Evolutionary conservation across 2,888 invertebrate species (phyloP).

Genomic region (Xestia c-nigrum): DNA sequence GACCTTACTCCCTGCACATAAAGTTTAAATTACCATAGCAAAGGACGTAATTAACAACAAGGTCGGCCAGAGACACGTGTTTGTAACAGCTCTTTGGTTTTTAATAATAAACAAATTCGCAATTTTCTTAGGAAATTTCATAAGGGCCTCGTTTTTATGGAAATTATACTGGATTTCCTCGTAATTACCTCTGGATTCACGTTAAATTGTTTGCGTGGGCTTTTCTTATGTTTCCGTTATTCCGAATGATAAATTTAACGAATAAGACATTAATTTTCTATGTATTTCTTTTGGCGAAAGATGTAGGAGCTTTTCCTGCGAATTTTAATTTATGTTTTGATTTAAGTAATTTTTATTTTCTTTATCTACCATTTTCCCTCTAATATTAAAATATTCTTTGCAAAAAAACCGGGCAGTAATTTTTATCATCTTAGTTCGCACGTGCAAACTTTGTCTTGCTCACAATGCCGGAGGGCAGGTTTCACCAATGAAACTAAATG

Average conservation of each 20-base stretch:
- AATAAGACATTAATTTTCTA: constrained; percentile 50
- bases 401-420: neutral
- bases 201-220: constrained; percentile 55
- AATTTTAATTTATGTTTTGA: constrained; percentile 30
- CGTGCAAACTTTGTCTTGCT: neutral
- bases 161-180: constrained; percentile 56
- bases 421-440: neutral
- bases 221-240: constrained; percentile 52
- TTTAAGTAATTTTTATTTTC: constrained; percentile 2
- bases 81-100: constrained; percentile 46
- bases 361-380: neutral
- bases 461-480: neutral
- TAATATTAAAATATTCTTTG: neutral
- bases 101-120: constrained; percentile 61
- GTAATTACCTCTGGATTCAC: constrained; percentile 55
- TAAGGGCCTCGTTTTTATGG: constrained; percentile 50
- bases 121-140: constrained; percentile 54
- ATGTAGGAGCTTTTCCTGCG: constrained; percentile 17
- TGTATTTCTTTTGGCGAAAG: constrained; percentile 17
- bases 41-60: constrained; percentile 58
- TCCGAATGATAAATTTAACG: constrained; percentile 52
- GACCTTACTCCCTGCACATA: constrained; percentile 31
- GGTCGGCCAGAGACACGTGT: constrained; percentile 58
- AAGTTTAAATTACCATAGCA: constrained; percentile 42
- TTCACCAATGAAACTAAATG: neutral